Conservation (phyloP, 2,113 vertebrate species). For the Excalfactoria chinensis region DNA sequence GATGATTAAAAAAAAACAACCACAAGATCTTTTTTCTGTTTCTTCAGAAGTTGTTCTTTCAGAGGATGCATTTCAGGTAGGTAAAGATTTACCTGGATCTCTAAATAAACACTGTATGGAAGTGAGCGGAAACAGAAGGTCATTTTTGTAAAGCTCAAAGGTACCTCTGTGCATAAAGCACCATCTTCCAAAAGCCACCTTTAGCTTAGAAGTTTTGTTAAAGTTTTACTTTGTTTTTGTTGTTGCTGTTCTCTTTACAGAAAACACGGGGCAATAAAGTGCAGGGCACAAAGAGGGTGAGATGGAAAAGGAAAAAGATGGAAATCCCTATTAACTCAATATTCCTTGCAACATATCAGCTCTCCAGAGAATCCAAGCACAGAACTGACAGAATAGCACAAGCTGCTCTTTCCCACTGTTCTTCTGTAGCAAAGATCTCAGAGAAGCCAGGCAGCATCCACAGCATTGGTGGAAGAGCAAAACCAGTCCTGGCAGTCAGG, state of each 20-base stretch:
- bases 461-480: background rate
- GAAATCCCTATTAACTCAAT: background rate
- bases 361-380: background rate
- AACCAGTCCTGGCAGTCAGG: background rate
- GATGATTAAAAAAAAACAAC: background rate
- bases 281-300: background rate
- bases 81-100: constrained; percentile 10
- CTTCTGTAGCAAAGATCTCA: background rate
- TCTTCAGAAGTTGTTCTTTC: background rate
- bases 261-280: background rate
- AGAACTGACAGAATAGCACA: background rate
- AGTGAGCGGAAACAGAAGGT: background rate
- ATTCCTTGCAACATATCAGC: background rate
- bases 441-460: background rate
- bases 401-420: background rate
- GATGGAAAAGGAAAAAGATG: background rate
- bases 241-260: background rate
- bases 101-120: constrained; percentile 17
- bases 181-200: background rate
- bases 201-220: background rate
- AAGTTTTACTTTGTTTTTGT: background rate
- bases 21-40: background rate
- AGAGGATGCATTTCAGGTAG: background rate
- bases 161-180: background rate
- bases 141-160: background rate